Conservation (phyloP, 2,888 invertebrate species). For the Caenorhabditis wallacei region DNA sequence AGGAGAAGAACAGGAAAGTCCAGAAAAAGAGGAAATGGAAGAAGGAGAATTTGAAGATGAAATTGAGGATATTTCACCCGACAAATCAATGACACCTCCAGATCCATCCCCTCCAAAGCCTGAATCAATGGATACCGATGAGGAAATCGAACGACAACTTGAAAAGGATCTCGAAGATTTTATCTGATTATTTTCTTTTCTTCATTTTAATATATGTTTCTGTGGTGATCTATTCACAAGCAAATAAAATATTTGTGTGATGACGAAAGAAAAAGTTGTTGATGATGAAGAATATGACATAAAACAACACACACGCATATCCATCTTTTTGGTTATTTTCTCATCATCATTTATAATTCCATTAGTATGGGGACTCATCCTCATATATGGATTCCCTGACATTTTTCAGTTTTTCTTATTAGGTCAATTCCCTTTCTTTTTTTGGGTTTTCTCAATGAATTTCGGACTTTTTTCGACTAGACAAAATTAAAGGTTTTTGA, state of each 20-base stretch:
- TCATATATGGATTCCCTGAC: conserved; percentile 16
- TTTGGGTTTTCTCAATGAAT: neutral
- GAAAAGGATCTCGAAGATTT: conserved; percentile 48
- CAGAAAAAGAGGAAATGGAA: conserved; percentile 8
- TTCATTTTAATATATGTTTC: neutral
- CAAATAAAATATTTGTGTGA: conserved; percentile 22
- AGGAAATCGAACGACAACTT: conserved; percentile 48
- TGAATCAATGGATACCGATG: conserved; percentile 36
- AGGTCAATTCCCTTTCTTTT: conserved; percentile 17
- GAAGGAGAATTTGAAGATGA: conserved; percentile 6
- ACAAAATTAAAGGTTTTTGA: neutral
- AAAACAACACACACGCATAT: conserved; percentile 5
- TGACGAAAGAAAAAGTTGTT: conserved; percentile 9
- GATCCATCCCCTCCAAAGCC: conserved; percentile 11
- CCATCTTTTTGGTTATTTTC: neutral
- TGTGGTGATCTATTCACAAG: conserved; percentile 5
- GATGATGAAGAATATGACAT: conserved; percentile 1
- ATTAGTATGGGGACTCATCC: conserved; percentile 42
- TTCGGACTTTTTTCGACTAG: neutral
- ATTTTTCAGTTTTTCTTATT: conserved; percentile 8
- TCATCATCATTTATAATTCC: conserved; percentile 57
- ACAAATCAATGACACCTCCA: conserved; percentile 11
- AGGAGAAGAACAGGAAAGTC: neutral
- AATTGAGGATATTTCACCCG: neutral
- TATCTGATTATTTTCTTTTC: neutral